Evolutionary conservation across 2,113 vertebrate genomes (phyloP).

Genomic region (Chinchilla lanigera): DNA sequence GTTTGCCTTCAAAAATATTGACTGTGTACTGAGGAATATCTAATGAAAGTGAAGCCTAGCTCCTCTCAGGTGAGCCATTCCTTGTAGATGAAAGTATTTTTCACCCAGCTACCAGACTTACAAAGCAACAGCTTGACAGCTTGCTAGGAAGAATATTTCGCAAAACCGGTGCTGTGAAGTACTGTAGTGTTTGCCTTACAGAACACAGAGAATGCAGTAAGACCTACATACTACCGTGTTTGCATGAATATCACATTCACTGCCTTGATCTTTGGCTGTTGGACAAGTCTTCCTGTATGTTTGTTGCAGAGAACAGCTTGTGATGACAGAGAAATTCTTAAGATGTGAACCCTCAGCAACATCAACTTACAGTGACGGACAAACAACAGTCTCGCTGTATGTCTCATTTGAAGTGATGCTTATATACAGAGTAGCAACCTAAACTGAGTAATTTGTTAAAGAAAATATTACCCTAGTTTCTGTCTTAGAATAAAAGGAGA

Average conservation of each 20-base stretch:
- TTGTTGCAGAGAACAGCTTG: conserved; percentile 91
- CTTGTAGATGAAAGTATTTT: conserved; percentile 37
- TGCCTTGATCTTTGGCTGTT: conserved; percentile 94
- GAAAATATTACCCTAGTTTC: conserved; percentile 31
- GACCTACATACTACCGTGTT: conserved; percentile 89
- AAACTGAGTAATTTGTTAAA: conserved; percentile 73
- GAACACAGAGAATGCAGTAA: conserved; percentile 92
- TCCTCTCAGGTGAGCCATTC: conserved; percentile 77
- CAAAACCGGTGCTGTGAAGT: conserved; percentile 92
- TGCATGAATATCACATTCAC: conserved; percentile 92
- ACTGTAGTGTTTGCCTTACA: conserved; percentile 94
- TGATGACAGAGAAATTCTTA: conserved; percentile 91
- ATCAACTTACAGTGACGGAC: conserved; percentile 77
- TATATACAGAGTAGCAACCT: conserved; percentile 72
- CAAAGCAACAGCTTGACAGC: conserved; percentile 96
- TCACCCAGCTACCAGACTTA: conserved; percentile 93
- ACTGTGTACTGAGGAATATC: conserved; percentile 82
- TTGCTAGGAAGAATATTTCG: conserved; percentile 93
- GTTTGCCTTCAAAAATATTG: neutral
- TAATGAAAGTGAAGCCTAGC: conserved; percentile 91
- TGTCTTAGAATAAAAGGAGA: conserved; percentile 58
- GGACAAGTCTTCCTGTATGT: conserved; percentile 95
- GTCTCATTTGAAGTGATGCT: conserved; percentile 83
- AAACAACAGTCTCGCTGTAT: conserved; percentile 78
- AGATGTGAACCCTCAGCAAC: conserved; percentile 45